Percentiles rank a stretch among this genome's conserved stretches.
These are phyloP conservation scores for Cassiopea andromeda DNA, from an alignment of 30 jellyfish, hydroid and myxozoan species.

Conservation along the genomic window DNA sequence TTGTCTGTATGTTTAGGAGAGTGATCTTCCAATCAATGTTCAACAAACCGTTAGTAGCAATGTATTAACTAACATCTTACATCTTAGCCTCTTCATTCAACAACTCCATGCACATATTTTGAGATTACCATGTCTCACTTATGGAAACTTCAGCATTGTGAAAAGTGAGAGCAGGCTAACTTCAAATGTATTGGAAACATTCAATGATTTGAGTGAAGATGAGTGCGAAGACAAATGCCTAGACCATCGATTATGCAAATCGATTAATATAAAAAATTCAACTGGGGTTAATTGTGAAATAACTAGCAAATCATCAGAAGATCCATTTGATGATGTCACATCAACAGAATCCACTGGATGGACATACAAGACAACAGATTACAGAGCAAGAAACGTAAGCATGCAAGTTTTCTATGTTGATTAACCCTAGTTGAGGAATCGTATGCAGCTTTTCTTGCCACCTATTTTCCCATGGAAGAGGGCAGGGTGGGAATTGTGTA, in stretches of 20 bases:
- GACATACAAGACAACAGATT: too few relatives aligned
- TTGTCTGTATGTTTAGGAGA: too few relatives aligned
- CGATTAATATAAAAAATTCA: slow-evolving; percentile 4
- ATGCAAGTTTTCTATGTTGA: too few relatives aligned
- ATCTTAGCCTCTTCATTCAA: background rate
- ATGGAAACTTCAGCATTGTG: slow-evolving; percentile 50
- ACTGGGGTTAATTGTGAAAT: slow-evolving; percentile 23
- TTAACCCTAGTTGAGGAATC: too few relatives aligned
- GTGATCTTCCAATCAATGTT: too few relatives aligned
- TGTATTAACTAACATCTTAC: too few relatives aligned
- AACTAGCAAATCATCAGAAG: slow-evolving; percentile 18
- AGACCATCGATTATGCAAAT: slow-evolving; percentile 2
- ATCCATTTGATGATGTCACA: background rate
- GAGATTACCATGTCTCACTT: slow-evolving; percentile 27
- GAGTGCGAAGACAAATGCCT: slow-evolving; percentile 28
- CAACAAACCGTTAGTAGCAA: too few relatives aligned
- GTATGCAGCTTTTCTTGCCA: too few relatives aligned
- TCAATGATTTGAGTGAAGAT: background rate
- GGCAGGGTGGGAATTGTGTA: too few relatives aligned
- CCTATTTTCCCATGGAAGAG: too few relatives aligned
- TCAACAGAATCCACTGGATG: background rate
- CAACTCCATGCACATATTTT: background rate
- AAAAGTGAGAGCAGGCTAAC: background rate
- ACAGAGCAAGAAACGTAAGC: background rate
- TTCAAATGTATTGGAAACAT: slow-evolving; percentile 1